phyloP scores from a whole-genome alignment of 2,797 vertebrate genomes.

The Ptychadena robeensis region DNA sequence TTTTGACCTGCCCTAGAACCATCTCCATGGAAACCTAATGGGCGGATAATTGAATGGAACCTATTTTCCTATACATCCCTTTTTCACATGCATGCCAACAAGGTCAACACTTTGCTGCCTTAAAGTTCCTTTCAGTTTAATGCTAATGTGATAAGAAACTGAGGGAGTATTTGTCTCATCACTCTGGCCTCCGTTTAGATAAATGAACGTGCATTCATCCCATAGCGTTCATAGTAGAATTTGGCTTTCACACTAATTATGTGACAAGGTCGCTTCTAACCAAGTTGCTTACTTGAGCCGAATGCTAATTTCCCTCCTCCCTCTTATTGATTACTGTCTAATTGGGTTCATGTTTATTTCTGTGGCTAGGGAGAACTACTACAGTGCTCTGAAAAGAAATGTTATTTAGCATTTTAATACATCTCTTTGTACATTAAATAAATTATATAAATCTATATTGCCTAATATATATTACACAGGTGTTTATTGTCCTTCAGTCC shows the following conservation, averaged over 20 bases:
- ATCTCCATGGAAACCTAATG: constrained; percentile 77
- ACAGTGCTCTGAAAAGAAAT: background rate
- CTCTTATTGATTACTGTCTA: constrained; percentile 36
- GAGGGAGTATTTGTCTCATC: constrained; percentile 63
- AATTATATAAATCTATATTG: too few species aligned
- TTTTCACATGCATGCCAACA: constrained; percentile 70
- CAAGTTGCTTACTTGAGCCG: constrained; percentile 57
- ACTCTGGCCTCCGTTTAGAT: constrained; percentile 64
- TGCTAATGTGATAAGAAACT: constrained; percentile 69
- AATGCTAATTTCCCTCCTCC: constrained; percentile 41
- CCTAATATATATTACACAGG: too few species aligned
- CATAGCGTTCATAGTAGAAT: constrained; percentile 62
- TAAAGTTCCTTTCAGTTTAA: constrained; percentile 66
- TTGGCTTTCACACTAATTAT: constrained; percentile 65
- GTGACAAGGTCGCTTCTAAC: constrained; percentile 57
- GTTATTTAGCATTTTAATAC: background rate
- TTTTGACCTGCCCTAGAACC: constrained; percentile 76
- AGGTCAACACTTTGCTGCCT: constrained; percentile 66
- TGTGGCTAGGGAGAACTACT: background rate
- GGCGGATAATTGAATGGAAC: constrained; percentile 75
- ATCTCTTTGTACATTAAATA: too few species aligned
- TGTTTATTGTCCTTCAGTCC: background rate
- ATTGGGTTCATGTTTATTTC: constrained; percentile 4
- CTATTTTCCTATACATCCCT: constrained; percentile 69
- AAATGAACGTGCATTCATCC: constrained; percentile 63